A percentile compares a stretch with the other conserved stretches of the same genome.
phyloP scores from a whole-genome alignment of 2,113 vertebrate genomes.

The Dromiciops gliroides region DNA sequence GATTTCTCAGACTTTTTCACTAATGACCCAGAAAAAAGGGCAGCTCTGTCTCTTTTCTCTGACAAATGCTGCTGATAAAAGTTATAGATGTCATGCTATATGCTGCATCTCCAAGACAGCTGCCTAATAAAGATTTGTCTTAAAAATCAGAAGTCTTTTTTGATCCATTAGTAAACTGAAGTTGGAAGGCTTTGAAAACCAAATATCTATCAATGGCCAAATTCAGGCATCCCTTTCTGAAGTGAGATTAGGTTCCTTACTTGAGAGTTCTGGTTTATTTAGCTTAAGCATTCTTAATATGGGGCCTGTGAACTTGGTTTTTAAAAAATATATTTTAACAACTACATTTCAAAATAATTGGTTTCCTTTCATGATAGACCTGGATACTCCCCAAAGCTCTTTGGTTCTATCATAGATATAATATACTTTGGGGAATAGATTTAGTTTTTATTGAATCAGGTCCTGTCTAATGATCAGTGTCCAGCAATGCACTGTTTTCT shows the following conservation, averaged over 20 bases:
- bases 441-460: background rate
- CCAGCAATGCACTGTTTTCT: background rate
- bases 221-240: background rate
- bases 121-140: background rate
- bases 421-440: background rate
- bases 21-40: background rate
- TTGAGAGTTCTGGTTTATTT: background rate
- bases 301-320: background rate
- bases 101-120: background rate
- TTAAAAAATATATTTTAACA: background rate
- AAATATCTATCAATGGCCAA: background rate
- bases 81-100: background rate
- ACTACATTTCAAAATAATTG: background rate
- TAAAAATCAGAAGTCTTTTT: background rate
- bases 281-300: background rate
- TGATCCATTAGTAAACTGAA: background rate
- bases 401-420: background rate
- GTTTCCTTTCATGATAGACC: background rate
- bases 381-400: background rate
- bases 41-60: background rate
- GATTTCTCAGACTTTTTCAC: no score
- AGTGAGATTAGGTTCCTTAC: background rate
- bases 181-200: background rate
- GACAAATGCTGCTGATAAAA: background rate
- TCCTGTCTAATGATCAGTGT: background rate